Evolutionary conservation across 37 sponge, comb jelly and placozoan species (phyloP).

Genomic region (Ianthella basta): DNA sequence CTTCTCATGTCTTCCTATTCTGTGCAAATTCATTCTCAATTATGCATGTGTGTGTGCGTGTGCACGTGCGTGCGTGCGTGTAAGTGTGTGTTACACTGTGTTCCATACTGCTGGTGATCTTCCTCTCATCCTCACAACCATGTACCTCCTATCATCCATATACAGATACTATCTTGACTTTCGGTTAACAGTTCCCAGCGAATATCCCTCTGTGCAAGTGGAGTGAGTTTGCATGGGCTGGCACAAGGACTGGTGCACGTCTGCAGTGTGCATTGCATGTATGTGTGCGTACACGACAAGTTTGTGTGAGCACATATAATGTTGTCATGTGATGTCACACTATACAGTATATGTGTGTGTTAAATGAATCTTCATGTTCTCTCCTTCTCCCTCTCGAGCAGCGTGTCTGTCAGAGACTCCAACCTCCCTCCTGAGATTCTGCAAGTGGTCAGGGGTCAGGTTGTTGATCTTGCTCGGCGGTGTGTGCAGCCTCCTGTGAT

Average conservation of each 20-base stretch:
- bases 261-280: conserved; percentile 2
- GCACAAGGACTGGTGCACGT: not conserved
- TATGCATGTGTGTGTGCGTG: conserved; percentile 12
- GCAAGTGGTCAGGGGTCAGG: conserved; percentile 64
- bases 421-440: conserved; percentile 79
- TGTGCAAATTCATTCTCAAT: no score
- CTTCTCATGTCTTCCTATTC: no score
- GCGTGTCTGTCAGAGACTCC: conserved; percentile 60
- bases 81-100: no score
- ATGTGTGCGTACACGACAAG: conserved; percentile 9
- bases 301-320: not conserved
- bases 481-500: conserved; percentile 85
- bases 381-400: not conserved
- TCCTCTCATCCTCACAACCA: no score
- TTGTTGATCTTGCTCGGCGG: conserved; percentile 70
- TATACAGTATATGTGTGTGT: not conserved
- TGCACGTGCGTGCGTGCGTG: no score
- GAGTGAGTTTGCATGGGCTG: conserved; percentile 38
- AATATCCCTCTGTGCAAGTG: conserved; percentile 68
- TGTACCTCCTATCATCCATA: no score
- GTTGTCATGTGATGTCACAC: not conserved
- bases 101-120: no score
- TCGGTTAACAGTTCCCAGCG: conserved; percentile 55
- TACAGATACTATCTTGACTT: conserved; percentile 71
- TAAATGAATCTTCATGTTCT: not conserved